phyloP scores from a whole-genome alignment of 2,113 vertebrate genomes.

The Salvelinus alpinus region DNA sequence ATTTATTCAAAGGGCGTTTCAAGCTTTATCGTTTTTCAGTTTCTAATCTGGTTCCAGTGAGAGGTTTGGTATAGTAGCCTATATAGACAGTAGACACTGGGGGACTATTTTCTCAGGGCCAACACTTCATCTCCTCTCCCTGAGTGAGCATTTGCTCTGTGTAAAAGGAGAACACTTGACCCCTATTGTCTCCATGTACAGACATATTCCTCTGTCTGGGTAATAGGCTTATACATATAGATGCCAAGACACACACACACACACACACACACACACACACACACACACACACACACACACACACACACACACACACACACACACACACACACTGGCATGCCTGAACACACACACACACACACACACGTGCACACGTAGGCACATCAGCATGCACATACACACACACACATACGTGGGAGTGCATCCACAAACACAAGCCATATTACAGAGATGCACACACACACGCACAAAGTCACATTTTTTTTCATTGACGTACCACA shows the following conservation, averaged over 20 bases:
- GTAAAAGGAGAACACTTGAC: constrained; percentile 43
- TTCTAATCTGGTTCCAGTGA: constrained; percentile 22
- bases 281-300: constrained; percentile 1
- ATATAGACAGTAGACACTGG: background rate
- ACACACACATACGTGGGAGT: background rate
- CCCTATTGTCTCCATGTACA: constrained; percentile 45
- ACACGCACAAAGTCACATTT: constrained; percentile 3
- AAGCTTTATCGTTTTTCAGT: constrained; percentile 1
- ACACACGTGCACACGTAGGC: constrained; percentile 34
- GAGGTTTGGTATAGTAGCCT: constrained; percentile 16
- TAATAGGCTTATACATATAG: constrained; percentile 21
- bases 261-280: constrained; percentile 9
- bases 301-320: constrained; percentile 31
- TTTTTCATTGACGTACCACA: constrained; percentile 18
- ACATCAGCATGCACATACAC: constrained; percentile 23
- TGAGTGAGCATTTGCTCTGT: constrained; percentile 27
- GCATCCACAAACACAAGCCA: background rate
- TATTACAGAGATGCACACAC: constrained; percentile 13
- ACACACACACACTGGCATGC: background rate
- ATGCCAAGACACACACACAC: constrained; percentile 47
- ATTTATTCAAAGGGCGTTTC: background rate
- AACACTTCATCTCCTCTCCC: constrained; percentile 32
- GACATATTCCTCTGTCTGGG: constrained; percentile 43
- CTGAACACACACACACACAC: background rate
- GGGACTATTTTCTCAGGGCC: constrained; percentile 6